Evolutionary conservation across 2,113 vertebrate species (phyloP).

Genomic region (Mugil cephalus): DNA sequence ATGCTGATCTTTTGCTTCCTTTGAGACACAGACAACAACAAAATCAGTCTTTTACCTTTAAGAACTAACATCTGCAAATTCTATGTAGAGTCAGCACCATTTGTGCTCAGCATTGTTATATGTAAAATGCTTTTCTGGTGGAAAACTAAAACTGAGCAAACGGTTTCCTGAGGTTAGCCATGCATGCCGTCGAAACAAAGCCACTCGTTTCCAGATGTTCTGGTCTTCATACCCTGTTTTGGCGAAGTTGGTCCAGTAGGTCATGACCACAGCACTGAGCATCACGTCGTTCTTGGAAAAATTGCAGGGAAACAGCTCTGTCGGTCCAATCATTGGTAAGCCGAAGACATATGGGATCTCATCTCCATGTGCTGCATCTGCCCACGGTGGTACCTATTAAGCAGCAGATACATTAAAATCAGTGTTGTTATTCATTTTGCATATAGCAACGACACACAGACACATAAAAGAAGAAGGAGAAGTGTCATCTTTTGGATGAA

Average conservation of each 20-base stretch:
- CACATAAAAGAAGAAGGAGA: conserved; percentile 7
- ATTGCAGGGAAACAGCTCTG: conserved; percentile 98
- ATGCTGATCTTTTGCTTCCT: too few species aligned
- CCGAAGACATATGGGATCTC: conserved; percentile 98
- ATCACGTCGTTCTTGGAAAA: conserved; percentile 99
- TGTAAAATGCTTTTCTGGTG: too few species aligned
- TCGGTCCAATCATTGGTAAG: conserved; percentile 97
- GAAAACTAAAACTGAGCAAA: too few species aligned
- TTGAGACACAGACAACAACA: too few species aligned
- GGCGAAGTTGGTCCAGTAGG: conserved; percentile 99
- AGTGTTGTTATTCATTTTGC: conserved; percentile 30
- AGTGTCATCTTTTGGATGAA: not conserved
- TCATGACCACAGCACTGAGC: conserved; percentile 99
- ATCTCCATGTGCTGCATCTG: conserved; percentile 96
- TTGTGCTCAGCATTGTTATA: too few species aligned
- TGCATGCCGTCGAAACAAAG: too few species aligned
- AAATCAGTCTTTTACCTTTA: too few species aligned
- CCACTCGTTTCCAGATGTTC: too few species aligned
- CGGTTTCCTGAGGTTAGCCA: too few species aligned
- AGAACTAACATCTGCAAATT: too few species aligned
- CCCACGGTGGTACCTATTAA: conserved; percentile 92
- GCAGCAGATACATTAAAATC: conserved; percentile 39
- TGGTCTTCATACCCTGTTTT: conserved; percentile 92
- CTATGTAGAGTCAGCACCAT: too few species aligned
- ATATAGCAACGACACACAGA: not conserved